Percentiles rank a stretch among this genome's conserved stretches.
phyloP scores from a whole-genome alignment of 2,113 vertebrate genomes.

The Steatornis caripensis region DNA sequence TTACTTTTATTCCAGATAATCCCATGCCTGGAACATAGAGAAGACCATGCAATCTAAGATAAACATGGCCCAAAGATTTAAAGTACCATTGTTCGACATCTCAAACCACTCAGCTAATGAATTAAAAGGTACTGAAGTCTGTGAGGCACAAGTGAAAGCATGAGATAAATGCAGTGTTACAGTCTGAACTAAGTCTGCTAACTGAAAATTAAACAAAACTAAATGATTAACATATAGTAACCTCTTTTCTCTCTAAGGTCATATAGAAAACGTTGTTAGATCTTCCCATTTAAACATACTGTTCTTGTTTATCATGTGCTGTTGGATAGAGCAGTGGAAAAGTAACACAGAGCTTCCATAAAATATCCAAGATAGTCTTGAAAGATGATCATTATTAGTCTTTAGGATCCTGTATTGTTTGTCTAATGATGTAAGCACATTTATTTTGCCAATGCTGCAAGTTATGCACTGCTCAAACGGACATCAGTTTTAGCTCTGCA shows the following conservation, averaged over 20 bases:
- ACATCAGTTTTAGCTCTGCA: not conserved
- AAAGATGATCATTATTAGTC: not conserved
- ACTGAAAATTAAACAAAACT: not conserved
- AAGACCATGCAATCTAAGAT: not conserved
- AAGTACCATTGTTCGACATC: not conserved
- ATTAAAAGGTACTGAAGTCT: not conserved
- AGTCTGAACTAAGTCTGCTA: not conserved
- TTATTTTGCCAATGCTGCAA: not conserved
- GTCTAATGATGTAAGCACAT: not conserved
- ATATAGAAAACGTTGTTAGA: not conserved
- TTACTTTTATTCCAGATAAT: not conserved
- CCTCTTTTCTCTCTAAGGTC: not conserved
- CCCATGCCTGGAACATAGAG: not conserved
- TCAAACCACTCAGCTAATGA: not conserved
- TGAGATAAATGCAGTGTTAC: not conserved
- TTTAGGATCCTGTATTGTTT: not conserved
- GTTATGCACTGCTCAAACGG: not conserved
- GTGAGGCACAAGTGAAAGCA: not conserved
- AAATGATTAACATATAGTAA: not conserved
- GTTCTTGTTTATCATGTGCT: not conserved
- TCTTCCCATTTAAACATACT: not conserved
- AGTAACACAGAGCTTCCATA: not conserved
- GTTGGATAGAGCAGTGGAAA: not conserved
- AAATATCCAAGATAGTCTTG: not conserved
- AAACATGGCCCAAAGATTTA: not conserved